Evolutionary conservation across 23 tunicate species (phyloP), one percentile per base, ranked within the genome.

Genomic region (Ciona savignyi): DNA sequence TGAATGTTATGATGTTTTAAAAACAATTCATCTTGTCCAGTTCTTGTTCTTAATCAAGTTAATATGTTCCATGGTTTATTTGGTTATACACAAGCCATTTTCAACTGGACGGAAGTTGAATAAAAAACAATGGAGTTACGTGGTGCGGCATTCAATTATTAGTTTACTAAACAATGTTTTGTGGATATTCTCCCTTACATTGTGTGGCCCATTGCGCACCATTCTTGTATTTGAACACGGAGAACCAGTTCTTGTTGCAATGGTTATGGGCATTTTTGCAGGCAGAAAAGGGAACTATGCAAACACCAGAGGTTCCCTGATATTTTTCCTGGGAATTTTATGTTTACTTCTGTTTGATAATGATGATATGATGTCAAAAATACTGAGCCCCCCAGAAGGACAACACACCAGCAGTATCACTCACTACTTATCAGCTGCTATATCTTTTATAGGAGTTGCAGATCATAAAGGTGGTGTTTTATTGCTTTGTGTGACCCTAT

Each of bases 141-240:
- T 90, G 3, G 22, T 77, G 6, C 72, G 79, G 1, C 88, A 83
- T 79, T 65, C 86, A 35, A 2, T 79, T 25, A 32, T 90, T 24
- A 77, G 86, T 0, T 21, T 84, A 4, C 11, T 79, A 28, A 56
- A 63, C 9, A 71, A 90, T 31, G 15, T 90, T 34, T 61, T 84
- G 3, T 90, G 83, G 82, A 73, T 83, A 25, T 90, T 77, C 74
- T 83, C 86, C 2, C 35, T 90, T 27, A 79, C 82, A 4, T 67
- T 83, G 1, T 90, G 97, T 90, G 97, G 97, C 15, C 97, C 97
- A 15, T 72, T 90, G 32, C 70, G 90, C 32, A 83, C 97, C 11
- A 80, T 84, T 35, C 66, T 90, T 22, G 85, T 90, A 2, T 90
- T 42, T 63, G 97, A 90, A 70, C 97, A 90, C 62, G 76, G 78